These are phyloP conservation scores for Ophioninae sp. DNA, from an alignment of 2,888 invertebrate genomes.

Conservation along the genomic window DNA sequence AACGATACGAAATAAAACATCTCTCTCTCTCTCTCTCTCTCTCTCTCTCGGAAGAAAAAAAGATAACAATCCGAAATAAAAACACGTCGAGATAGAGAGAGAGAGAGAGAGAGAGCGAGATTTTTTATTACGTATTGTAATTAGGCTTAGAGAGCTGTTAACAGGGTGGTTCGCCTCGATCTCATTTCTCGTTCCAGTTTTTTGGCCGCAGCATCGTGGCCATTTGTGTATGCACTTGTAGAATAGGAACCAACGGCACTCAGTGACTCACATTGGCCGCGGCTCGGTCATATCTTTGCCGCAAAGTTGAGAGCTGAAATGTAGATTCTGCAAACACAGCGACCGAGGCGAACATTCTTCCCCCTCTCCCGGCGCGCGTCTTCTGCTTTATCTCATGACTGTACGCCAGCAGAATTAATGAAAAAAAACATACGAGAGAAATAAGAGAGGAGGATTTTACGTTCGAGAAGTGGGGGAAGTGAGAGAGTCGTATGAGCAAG, in stretches of 20 bases:
- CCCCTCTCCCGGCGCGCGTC: background rate
- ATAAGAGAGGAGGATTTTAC: conserved; percentile 16
- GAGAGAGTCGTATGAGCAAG: conserved; percentile 5
- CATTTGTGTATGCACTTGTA: conserved; percentile 26
- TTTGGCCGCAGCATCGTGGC: conserved; percentile 58
- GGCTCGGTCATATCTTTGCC: conserved; percentile 54
- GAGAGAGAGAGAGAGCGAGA: no score
- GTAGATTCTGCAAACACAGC: conserved; percentile 50
- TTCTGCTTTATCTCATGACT: background rate
- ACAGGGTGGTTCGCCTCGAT: conserved; percentile 57
- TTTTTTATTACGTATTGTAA: no score
- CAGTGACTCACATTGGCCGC: conserved; percentile 68
- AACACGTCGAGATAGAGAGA: no score
- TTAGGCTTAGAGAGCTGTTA: no score
- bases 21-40: no score
- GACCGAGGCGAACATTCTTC: background rate
- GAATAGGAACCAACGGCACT: conserved; percentile 34
- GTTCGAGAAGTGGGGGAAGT: background rate
- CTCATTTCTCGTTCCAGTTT: conserved; percentile 69
- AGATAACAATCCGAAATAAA: no score
- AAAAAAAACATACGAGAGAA: background rate
- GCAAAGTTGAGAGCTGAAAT: conserved; percentile 32
- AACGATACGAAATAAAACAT: no score
- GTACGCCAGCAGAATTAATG: conserved; percentile 18
- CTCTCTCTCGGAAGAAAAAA: no score